Percentiles rank a stretch among this genome's conserved stretches.
These are phyloP conservation scores for Dryocosmus kuriphilus DNA, from an alignment of 2,888 invertebrate species.

Conservation along the genomic window DNA sequence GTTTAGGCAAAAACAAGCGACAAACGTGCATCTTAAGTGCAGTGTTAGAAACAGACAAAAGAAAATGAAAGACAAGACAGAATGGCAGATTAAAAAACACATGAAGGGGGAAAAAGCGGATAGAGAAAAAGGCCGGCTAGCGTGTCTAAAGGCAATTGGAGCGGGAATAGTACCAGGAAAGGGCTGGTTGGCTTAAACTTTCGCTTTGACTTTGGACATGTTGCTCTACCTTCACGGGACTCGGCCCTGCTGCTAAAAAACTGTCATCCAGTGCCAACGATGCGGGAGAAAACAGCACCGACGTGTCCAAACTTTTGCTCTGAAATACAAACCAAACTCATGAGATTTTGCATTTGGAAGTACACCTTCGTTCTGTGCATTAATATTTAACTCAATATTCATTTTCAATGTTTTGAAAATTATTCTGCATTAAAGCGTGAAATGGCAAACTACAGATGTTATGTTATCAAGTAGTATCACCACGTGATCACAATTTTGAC, in stretches of 20 bases:
- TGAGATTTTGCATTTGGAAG: background rate
- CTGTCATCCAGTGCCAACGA: constrained; percentile 90
- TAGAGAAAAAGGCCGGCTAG: constrained; percentile 74
- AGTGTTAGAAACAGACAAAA: constrained; percentile 50
- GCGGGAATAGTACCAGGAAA: constrained; percentile 77
- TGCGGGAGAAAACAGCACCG: constrained; percentile 91
- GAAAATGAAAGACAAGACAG: constrained; percentile 48
- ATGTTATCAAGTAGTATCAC: no score
- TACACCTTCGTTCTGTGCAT: background rate
- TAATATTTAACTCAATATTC: background rate
- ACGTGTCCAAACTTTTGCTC: constrained; percentile 92
- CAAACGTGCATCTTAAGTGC: constrained; percentile 40
- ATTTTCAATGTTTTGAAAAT: background rate
- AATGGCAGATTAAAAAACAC: constrained; percentile 39
- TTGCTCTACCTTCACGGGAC: constrained; percentile 81
- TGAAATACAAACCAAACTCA: constrained; percentile 78
- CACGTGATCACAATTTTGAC: no score
- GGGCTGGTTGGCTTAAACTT: constrained; percentile 72
- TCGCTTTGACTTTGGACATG: constrained; percentile 74
- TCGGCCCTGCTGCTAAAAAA: constrained; percentile 83
- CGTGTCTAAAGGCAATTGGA: constrained; percentile 77
- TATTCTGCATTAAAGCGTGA: no score
- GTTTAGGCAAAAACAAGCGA: constrained; percentile 27
- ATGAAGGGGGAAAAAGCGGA: constrained; percentile 47
- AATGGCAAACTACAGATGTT: no score